Conservation (phyloP, 2,113 vertebrate genomes). For the Fulmarus glacialis region DNA sequence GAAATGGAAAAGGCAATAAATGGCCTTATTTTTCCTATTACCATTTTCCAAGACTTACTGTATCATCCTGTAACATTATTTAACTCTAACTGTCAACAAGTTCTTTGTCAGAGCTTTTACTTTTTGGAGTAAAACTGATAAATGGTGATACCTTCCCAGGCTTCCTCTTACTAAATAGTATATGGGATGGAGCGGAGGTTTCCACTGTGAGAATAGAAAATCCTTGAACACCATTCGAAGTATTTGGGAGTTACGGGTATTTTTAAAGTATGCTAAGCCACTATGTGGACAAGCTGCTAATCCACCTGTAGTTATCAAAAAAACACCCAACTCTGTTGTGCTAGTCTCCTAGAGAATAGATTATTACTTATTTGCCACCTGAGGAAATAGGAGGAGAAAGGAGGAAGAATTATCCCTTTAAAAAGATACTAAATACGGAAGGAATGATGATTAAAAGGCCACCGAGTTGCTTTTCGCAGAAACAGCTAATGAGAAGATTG, state of each 20-base stretch:
- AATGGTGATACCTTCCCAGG: neutral
- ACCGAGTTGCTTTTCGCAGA: neutral
- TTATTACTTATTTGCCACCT: neutral
- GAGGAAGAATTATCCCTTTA: neutral
- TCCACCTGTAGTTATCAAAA: neutral
- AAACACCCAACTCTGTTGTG: neutral
- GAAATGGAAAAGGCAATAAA: neutral
- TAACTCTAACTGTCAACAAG: neutral
- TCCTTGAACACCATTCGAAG: neutral
- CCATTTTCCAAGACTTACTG: neutral
- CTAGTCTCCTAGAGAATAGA: neutral
- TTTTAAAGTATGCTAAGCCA: neutral
- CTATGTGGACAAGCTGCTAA: neutral
- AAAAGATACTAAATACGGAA: neutral
- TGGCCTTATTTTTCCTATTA: neutral
- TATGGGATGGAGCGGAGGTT: neutral
- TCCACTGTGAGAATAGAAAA: neutral
- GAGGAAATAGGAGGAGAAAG: neutral
- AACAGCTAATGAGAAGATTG: neutral
- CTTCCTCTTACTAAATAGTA: neutral
- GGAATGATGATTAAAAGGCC: neutral
- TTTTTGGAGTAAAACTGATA: neutral
- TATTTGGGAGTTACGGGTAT: neutral
- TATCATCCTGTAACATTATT: neutral
- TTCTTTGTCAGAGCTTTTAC: neutral